Evolutionary conservation across 2,797 vertebrate species (phyloP).

Genomic region (Acipenser oxyrinchus): DNA sequence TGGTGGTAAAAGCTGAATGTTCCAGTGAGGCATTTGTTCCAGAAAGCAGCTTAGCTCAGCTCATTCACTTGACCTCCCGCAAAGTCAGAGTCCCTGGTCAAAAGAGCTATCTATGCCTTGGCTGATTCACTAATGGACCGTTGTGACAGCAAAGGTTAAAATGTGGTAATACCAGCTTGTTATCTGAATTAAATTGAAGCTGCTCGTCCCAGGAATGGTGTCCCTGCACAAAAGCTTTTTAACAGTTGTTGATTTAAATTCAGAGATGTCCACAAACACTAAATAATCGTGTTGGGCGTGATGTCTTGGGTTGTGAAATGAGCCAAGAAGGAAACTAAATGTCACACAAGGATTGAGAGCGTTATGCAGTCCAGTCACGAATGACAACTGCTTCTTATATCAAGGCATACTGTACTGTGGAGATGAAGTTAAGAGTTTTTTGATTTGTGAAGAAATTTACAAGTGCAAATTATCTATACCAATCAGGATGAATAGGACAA

Average conservation of each 20-base stretch:
- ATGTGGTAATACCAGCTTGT: neutral
- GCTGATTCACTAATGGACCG: neutral
- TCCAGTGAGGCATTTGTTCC: constrained; percentile 17
- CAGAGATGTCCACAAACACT: neutral
- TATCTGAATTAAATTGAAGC: constrained; percentile 14
- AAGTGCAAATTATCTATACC: no score
- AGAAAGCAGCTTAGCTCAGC: neutral
- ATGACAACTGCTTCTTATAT: no score
- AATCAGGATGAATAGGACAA: no score
- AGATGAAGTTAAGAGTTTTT: no score
- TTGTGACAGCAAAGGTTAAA: constrained; percentile 1
- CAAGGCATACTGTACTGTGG: no score
- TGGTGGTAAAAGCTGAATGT: constrained; percentile 23
- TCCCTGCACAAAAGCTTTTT: neutral
- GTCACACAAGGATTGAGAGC: no score
- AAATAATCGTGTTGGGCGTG: no score
- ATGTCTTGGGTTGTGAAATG: no score
- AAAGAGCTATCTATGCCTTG: constrained; percentile 9
- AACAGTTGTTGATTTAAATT: neutral
- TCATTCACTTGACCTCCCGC: constrained; percentile 2
- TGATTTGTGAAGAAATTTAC: no score
- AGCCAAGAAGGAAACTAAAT: no score
- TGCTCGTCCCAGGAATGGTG: neutral
- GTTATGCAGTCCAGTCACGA: no score
- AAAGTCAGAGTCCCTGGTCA: constrained; percentile 2